These are phyloP conservation scores for Halichondria panicea DNA, from an alignment of 37 sponge, comb jelly and placozoan species.

Conservation along the genomic window DNA sequence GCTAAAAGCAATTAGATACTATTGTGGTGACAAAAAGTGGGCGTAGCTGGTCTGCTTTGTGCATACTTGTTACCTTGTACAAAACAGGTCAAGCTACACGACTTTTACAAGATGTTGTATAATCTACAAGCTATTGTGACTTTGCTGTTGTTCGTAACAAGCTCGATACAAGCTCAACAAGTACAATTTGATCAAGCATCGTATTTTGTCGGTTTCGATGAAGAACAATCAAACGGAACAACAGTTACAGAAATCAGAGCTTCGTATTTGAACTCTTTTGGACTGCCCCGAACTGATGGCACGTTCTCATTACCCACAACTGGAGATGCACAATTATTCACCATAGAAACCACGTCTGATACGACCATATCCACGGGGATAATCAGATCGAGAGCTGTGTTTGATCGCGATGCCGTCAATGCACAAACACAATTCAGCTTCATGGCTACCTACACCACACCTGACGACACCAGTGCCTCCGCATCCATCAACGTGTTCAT, in stretches of 20 bases:
- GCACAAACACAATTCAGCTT: constrained; percentile 24
- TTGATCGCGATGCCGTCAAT: constrained; percentile 34
- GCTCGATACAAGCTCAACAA: neutral
- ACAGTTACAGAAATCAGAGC: constrained; percentile 3
- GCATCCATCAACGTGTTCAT: neutral
- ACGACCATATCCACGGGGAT: constrained; percentile 1
- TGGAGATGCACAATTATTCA: constrained; percentile 50
- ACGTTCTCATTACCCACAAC: constrained; percentile 13
- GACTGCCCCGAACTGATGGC: constrained; percentile 5
- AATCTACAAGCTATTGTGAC: too few species aligned
- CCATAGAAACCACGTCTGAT: constrained; percentile 14
- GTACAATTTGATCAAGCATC: neutral
- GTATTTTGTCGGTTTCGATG: neutral
- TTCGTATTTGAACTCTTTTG: neutral
- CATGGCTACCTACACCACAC: constrained; percentile 30
- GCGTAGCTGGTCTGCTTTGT: too few species aligned
- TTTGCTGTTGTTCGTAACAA: too few species aligned
- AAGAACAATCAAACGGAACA: constrained; percentile 54
- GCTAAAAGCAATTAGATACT: too few species aligned
- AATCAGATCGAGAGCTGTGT: constrained; percentile 14
- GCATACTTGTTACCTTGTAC: too few species aligned
- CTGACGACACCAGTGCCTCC: neutral
- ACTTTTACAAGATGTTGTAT: too few species aligned
- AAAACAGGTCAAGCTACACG: too few species aligned
- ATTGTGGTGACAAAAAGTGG: too few species aligned